Conservation (phyloP, 2,888 invertebrate species). For the Geophilus truncorum region DNA sequence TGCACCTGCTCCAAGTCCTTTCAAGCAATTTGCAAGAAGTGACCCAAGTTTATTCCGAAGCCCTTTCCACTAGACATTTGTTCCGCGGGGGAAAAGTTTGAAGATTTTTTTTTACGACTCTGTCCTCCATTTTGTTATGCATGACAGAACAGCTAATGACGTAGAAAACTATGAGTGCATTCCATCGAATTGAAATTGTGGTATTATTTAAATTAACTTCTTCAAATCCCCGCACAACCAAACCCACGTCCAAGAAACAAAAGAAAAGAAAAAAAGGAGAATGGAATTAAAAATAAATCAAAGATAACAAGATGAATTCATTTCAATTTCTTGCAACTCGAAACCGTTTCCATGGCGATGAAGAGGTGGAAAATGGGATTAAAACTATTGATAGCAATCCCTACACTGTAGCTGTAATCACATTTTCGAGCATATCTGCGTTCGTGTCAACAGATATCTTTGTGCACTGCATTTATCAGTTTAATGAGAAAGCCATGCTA, state of each 20-base stretch:
- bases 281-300: neutral
- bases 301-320: neutral
- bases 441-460: neutral
- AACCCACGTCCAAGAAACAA: neutral
- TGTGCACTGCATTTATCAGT: neutral
- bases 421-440: neutral
- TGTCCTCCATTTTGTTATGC: slow-evolving; percentile 6
- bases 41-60: neutral
- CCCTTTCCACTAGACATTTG: neutral
- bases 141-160: neutral
- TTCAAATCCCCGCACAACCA: neutral
- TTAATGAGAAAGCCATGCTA: neutral
- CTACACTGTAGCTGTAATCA: neutral
- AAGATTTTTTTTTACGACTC: slow-evolving; percentile 1
- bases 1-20: too few species aligned
- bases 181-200: slow-evolving; percentile 17
- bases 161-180: slow-evolving; percentile 1
- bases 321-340: neutral
- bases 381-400: neutral
- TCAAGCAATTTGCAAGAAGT: too few species aligned
- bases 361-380: neutral
- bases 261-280: neutral
- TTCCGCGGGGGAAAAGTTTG: neutral
- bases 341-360: neutral
- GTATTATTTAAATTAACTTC: slow-evolving; percentile 8